Percentiles rank a stretch among this genome's conserved stretches.
Conservation (phyloP, 2,797 vertebrate genomes). For the Morus bassanus region DNA sequence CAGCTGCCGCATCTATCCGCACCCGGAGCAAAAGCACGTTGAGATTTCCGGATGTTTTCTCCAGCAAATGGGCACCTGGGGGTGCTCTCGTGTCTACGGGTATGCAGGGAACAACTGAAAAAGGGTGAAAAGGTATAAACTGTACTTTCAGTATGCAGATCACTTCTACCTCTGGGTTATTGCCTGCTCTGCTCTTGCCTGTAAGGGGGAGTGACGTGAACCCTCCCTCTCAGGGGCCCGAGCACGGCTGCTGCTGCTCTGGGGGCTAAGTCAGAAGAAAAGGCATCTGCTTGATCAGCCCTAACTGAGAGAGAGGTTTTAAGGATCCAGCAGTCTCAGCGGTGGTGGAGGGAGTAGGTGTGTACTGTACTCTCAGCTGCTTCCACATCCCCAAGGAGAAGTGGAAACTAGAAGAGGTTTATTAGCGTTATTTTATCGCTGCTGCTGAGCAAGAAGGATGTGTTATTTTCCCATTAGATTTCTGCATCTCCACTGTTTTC, state of each 20-base stretch:
- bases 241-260: accelerated
- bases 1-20: neutral
- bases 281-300: neutral
- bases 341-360: neutral
- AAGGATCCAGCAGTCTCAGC: neutral
- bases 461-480: neutral
- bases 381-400: neutral
- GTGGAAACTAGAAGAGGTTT: neutral
- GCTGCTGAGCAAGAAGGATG: neutral
- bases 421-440: neutral
- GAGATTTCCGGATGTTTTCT: neutral
- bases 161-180: neutral
- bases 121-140: neutral
- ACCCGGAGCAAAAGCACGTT: accelerated
- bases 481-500: neutral
- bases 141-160: neutral
- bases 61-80: neutral
- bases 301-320: neutral
- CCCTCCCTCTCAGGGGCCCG: too few relatives aligned
- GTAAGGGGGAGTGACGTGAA: neutral
- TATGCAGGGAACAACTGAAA: neutral
- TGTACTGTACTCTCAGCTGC: neutral
- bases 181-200: neutral
- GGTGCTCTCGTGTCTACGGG: neutral
- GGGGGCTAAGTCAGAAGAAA: neutral